These are phyloP conservation scores for Scaptomyza tumidula DNA, from an alignment of 2,888 invertebrate genomes.

Conservation along the genomic window DNA sequence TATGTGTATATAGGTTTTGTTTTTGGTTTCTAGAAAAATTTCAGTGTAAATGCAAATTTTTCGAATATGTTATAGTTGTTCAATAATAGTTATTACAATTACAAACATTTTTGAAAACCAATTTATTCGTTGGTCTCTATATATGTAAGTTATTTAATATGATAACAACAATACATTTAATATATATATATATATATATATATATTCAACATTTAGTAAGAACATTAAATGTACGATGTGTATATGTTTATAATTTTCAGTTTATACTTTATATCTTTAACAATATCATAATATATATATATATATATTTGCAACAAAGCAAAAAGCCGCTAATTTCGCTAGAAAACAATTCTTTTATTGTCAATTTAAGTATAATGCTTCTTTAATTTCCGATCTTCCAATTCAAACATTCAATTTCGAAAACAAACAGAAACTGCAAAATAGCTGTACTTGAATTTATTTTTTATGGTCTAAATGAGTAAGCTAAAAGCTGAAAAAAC, in stretches of 20 bases:
- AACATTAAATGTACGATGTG: slow-evolving; percentile 9
- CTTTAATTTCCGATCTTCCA: neutral
- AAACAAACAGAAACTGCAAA: no score
- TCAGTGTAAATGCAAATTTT: neutral
- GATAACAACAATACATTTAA: slow-evolving; percentile 40
- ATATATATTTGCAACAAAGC: slow-evolving; percentile 37
- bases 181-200: slow-evolving; percentile 23
- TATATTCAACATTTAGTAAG: slow-evolving; percentile 32
- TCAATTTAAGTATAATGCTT: slow-evolving; percentile 35
- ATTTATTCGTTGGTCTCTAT: slow-evolving; percentile 12
- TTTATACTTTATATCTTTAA: slow-evolving; percentile 20
- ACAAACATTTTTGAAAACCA: slow-evolving; percentile 22
- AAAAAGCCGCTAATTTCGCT: slow-evolving; percentile 23
- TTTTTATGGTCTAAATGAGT: no score
- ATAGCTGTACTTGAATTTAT: neutral
- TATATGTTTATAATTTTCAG: slow-evolving; percentile 1
- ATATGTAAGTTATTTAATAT: slow-evolving; percentile 16
- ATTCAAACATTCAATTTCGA: slow-evolving; percentile 3
- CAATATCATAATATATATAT: slow-evolving; percentile 24
- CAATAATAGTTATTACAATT: slow-evolving; percentile 12
- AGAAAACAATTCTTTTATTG: slow-evolving; percentile 45
- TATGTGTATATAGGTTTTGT: neutral
- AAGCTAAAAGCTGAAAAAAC: no score
- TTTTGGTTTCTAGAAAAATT: neutral
- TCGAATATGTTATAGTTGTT: neutral